A percentile compares a stretch with the other conserved stretches of the same genome.
phyloP scores from a whole-genome alignment of 1,140 invertebrate genomes.

The Rhizoglyphus robini region DNA sequence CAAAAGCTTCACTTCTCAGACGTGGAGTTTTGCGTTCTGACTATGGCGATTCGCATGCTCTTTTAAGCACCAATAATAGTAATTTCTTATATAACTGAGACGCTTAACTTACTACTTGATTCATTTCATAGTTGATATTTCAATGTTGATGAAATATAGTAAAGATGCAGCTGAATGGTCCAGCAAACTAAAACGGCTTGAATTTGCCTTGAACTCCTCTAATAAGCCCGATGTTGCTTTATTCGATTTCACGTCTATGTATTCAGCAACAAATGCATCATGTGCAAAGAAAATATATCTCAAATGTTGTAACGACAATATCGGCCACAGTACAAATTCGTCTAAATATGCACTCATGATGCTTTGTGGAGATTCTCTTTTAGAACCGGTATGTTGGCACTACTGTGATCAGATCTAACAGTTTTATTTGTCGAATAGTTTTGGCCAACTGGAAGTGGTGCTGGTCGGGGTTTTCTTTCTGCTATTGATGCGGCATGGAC shows the following conservation, averaged over 20 bases:
- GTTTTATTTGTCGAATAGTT: constrained; percentile 46
- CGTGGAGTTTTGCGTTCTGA: constrained; percentile 80
- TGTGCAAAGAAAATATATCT: constrained; percentile 42
- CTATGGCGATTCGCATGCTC: constrained; percentile 67
- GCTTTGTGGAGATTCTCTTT: constrained; percentile 22
- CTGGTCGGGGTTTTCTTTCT: constrained; percentile 88
- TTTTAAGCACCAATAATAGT: constrained; percentile 66
- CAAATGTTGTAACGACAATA: neutral
- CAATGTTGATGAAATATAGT: constrained; percentile 77
- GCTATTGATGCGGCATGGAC: constrained; percentile 93
- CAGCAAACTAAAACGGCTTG: constrained; percentile 50
- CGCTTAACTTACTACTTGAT: neutral
- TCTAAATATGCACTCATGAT: constrained; percentile 10
- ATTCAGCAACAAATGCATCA: constrained; percentile 85
- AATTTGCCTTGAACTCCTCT: constrained; percentile 96
- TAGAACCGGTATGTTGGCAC: constrained; percentile 22
- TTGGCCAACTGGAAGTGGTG: constrained; percentile 96
- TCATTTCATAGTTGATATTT: constrained; percentile 52
- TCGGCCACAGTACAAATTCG: neutral
- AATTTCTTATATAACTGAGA: neutral
- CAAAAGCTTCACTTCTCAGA: constrained; percentile 80
- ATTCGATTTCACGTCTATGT: constrained; percentile 99
- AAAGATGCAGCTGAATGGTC: constrained; percentile 89
- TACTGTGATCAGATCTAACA: neutral
- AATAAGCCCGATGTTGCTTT: constrained; percentile 96